Base-by-base conservation (phyloP, 2,797 vertebrate species). In the Paratrypauchen microcephalus region DNA sequence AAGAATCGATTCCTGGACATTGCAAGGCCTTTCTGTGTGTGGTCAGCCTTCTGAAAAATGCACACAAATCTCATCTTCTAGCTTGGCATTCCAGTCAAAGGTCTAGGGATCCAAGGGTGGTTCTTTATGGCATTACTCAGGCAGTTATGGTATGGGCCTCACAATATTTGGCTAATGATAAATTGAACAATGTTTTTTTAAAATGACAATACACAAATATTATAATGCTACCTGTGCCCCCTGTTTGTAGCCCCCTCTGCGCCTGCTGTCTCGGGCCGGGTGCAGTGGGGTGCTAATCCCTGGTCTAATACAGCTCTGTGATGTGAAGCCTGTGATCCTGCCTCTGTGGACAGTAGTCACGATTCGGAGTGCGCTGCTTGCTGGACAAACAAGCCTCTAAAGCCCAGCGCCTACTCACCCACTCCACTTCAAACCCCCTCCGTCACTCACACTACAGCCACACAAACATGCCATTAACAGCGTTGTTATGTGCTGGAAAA, bases 341-440 rank as follows among this genome's bases (percentile, higher is more conserved):
- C 76, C 82, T 79, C 74, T 85, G 83, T 91, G 90, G 91, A 89
- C 87, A 88, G 88, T 78, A 85, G 91, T 89, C 92, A 89, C 76
- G 85, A 90, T 88, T 88, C 80, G 80, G 81, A 83, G 74, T 78
- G 72, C 55, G 21, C 52, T 23, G 11, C 7, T 55, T 21, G 73
- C 83, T 83, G 87, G 82, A 88, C 87, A 92, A 93, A 92, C 90
- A 91, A 80, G 48, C 30, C 55, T 12, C 60, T 66, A 58, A 70
- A 26, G 36, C 73, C 60, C 13, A 6, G 24, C 63, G 16, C 45
- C 26, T 67, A 52, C 56, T 69, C 74, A 23, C 69, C 19, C 18
- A 9, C 64, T 41, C 41, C 73, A 70, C 63, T 30, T 41, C 4
- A 69, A 26, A 75, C 67, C 62, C 68, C 72, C 60, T 23, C 13